Percentiles rank a stretch among this genome's conserved stretches.
phyloP scores from a whole-genome alignment of 2,113 vertebrate genomes.

The Petromus typicus region DNA sequence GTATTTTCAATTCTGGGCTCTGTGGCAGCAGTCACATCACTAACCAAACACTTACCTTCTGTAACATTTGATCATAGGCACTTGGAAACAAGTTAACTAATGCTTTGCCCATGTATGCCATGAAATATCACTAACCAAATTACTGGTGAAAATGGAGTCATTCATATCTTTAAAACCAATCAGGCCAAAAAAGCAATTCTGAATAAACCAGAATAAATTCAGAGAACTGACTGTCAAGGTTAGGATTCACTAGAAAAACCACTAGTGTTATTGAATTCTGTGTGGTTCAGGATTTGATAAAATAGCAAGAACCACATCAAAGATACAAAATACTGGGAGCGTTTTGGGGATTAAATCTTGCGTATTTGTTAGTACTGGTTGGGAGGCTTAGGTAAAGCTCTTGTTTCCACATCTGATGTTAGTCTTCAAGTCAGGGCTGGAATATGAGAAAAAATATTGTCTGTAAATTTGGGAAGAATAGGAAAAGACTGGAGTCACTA shows the following conservation, averaged over 20 bases:
- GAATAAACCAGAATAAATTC: not conserved
- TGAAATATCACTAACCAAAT: not conserved
- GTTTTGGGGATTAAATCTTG: not conserved
- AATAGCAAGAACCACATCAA: not conserved
- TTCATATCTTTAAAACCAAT: not conserved
- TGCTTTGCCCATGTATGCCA: not conserved
- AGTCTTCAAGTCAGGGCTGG: not conserved
- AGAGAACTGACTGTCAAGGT: not conserved
- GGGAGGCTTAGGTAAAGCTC: not conserved
- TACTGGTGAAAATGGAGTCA: not conserved
- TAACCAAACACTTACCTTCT: not conserved
- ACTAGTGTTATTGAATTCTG: not conserved
- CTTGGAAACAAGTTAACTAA: not conserved
- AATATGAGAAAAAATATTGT: not conserved
- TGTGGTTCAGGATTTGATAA: not conserved
- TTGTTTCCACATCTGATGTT: not conserved
- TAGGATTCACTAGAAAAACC: not conserved
- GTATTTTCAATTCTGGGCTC: not conserved
- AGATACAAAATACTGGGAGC: not conserved
- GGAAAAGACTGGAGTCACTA: not conserved
- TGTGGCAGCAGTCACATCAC: not conserved
- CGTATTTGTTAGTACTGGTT: not conserved
- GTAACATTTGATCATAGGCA: not conserved
- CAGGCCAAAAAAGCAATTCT: not conserved
- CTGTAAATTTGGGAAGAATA: not conserved